Evolutionary conservation across 2,113 vertebrate genomes (phyloP), one percentile per base, ranked within the genome.

Genomic region (Varanus komodoensis): DNA sequence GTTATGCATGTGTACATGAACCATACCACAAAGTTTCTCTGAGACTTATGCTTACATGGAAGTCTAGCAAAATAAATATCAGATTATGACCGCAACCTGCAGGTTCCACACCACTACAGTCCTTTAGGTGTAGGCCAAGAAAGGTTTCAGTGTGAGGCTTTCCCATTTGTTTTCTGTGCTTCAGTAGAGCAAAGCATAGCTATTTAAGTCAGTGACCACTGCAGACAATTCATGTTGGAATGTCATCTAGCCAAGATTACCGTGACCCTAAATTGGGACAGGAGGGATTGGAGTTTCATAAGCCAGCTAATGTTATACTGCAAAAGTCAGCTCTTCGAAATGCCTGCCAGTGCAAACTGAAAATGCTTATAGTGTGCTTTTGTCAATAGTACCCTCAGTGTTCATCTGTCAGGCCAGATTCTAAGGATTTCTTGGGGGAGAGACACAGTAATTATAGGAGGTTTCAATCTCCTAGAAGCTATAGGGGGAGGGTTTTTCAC

Each of bases 351-450:
- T 21, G 27, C 48, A 82, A 82, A 74, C 79, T 73, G 52, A 74
- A 68, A 89, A 89, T 44, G 68, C 68, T 73, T 71, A 57, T 29
- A 82, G 69, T 73, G 87, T 74, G 38, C 50, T 50, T 73, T 52
- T 44, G 52, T 82, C 79, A 82, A 89, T 73, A 73, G 32, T 12
- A 81, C 87, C 79, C 82, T 89, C 79, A 57, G 50, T 44, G 68
- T 82, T 44, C 68, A 89, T 74, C 50, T 61, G n/a, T n/a, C n/a
- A n/a, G n/a, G n/a, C n/a, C n/a, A n/a, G n/a, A n/a, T n/a, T n/a
- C n/a, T n/a, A n/a, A n/a, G n/a, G n/a, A n/a, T n/a, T n/a, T n/a
- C n/a, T n/a, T n/a, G n/a, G n/a, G n/a, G n/a, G n/a, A n/a, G n/a
- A n/a, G n/a, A n/a, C n/a, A n/a, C n/a, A n/a, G n/a, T n/a, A n/a